Evolutionary conservation across 2,113 vertebrate species (phyloP), one percentile per base, ranked within the genome.

Genomic region (Bagarius yarrelli): DNA sequence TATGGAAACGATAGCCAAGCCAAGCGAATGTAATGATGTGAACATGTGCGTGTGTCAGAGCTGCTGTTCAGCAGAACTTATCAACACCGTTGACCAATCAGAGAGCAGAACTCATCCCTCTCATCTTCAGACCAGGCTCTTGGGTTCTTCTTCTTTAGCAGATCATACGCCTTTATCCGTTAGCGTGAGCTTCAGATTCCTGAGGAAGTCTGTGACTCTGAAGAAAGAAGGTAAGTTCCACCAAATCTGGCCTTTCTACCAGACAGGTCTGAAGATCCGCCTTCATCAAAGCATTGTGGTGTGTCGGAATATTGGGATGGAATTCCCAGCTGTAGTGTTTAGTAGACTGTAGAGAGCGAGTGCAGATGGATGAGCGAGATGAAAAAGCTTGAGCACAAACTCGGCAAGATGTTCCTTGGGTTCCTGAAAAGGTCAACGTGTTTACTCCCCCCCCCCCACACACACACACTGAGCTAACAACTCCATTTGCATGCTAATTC

Each of bases 391-490:
- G 32, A 70, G 61, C 60, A 78, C 32, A 82, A 75, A 61, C 57
- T 30, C 30, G 55, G 72, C 59, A 66, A 66, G 63, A 76, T 81
- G 81, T 84, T 77, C 60, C 77, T 82, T 47, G 74, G 55, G 66
- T 84, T 66, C 79, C 70, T 82, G 69, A 83, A 86, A 85, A 86
- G 83, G 87, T 80, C 80, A 80, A 23, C 3, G n/a, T 79, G 83
- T 86, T 86, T 83, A 74, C 83, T 66, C 79, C 5, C 64, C 55
- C 50, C 56, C 81, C 73, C 69, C 76, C 57, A 78, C 19, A 80
- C 36, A 34, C 50, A 23, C 55, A 36, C 73, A 21, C 53, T 23
- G 60, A 25, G 34, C 78, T 69, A 67, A 73, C 50, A 19, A 27
- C 16, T 23, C 61, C 16, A 36, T 73, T 52, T 63, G 59, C 76